phyloP scores from a whole-genome alignment of 2,797 vertebrate species.

The Schizopygopsis pylzovi region DNA sequence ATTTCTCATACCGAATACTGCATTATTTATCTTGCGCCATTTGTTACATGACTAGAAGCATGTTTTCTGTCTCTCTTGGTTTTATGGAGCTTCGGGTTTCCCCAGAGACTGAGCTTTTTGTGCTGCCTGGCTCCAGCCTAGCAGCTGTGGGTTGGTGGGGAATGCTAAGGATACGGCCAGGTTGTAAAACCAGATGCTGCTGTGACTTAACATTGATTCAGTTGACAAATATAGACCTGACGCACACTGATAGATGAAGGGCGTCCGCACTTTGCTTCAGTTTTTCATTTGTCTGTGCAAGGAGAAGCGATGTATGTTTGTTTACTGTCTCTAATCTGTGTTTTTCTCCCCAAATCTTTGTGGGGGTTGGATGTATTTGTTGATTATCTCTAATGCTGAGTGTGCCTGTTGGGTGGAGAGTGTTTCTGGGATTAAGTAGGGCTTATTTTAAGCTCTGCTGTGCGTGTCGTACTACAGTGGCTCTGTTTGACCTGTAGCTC shows the following conservation, averaged over 20 bases:
- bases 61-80: slow-evolving; percentile 2
- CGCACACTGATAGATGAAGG: slow-evolving; percentile 9
- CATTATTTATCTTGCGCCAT: neutral
- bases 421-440: slow-evolving; percentile 48
- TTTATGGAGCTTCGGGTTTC: slow-evolving; percentile 4
- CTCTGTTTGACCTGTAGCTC: slow-evolving; percentile 24
- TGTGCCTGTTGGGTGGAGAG: slow-evolving; percentile 58
- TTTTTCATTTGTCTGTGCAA: neutral
- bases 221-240: slow-evolving; percentile 47
- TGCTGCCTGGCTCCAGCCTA: slow-evolving; percentile 26
- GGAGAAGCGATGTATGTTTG: neutral
- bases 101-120: slow-evolving; percentile 34
- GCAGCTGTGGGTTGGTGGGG: slow-evolving; percentile 30
- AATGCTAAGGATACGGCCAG: slow-evolving; percentile 43
- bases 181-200: slow-evolving; percentile 39
- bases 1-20: slow-evolving; percentile 3
- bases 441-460: slow-evolving; percentile 71
- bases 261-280: neutral
- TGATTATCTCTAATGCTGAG: slow-evolving; percentile 30
- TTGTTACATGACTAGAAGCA: slow-evolving; percentile 4
- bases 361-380: slow-evolving; percentile 40
- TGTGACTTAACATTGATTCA: slow-evolving; percentile 34
- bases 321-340: slow-evolving; percentile 31
- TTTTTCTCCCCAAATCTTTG: slow-evolving; percentile 14
- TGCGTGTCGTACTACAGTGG: slow-evolving; percentile 50